Evolutionary conservation across 1,140 invertebrate genomes (phyloP), one percentile per base, ranked within the genome.

Genomic region (Xylocopa sonorina): DNA sequence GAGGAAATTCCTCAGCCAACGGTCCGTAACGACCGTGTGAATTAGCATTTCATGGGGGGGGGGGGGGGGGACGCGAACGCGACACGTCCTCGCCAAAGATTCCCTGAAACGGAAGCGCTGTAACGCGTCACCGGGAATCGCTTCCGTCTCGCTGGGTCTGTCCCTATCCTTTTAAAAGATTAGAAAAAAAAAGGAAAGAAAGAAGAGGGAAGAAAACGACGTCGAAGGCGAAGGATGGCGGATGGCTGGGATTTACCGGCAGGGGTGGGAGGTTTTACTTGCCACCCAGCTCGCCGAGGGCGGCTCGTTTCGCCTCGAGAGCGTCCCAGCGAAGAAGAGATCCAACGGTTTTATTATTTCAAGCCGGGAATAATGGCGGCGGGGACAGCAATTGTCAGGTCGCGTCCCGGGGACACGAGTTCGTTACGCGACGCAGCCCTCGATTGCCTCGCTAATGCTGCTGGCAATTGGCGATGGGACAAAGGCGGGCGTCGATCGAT

Each of bases 111-210:
- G 53, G 66, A n/a, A 69, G 24, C 24, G 51, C 32, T 71, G 75
- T 71, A 78, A 58, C 66, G 10, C 75, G 75, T 50, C 75, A 29
- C 55, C 38, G 9, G 48, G 50, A 73, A 64, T 73, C 68, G 68
- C 24, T 55, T 38, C 24, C 58, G 27, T 41, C 27, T 46, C 41
- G 4, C n/a, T 10, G 14, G 14, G 67, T 27, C 51, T 34, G 16
- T 16, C 7, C 58, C 80, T 38, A 64, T 80, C 78, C 66, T 79
- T 79, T 83, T 75, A 79, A 83, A 76, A 66, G 68, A 73, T 83
- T 77, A 81, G 75, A 76, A 69, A 72, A 62, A 60, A 55, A 66
- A 34, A 41, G 18, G 34, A 14, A 10, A 34, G 24, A 57, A 51
- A 51, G 43, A 78, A 43, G n/a, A n/a, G n/a, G n/a, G n/a, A 46